Evolutionary conservation across 2,888 invertebrate species (phyloP), one percentile per base, ranked within the genome.

Genomic region (Sarcophaga caerulescens): DNA sequence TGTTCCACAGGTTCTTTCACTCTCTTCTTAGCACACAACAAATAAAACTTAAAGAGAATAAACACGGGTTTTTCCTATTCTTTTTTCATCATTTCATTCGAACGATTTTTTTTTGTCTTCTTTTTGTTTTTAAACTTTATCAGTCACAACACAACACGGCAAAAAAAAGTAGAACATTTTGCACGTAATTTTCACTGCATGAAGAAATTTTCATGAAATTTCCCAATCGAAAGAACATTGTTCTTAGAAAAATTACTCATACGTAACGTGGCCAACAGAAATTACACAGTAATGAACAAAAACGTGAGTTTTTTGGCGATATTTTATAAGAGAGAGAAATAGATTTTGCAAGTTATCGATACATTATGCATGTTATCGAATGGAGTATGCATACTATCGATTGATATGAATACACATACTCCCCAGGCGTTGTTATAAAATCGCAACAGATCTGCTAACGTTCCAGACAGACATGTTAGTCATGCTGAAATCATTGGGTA

Each of bases 161-260:
- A 35, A 65, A 75, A 65, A 75, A 78, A 75, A 73, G 23, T 70
- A 35, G 59, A 71, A 71, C 57, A 74, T 66, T 77, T 83, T 66
- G 57, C 82, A 85, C 68, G 79, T 80, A 76, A 80, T 83, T 82
- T 80, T 68, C 66, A 47, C 57, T 68, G 45, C 69, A 14, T 12
- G 52, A 52, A 17, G 17, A 52, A 52, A 52, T 52, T 52, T 52
- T 52, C 17, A 17, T 52, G 52, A 52, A 57, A 75, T 62, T 62
- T 59, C 3, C 35, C 60, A 14, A 52, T 14, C 52, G 23, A 23
- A 63, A 45, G 23, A 14, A 23, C 6, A 68, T 45, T 47, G 17
- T 77, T 76, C 23, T 62, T 66, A 1, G 25, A 77, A 62, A 78
- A 78, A 69, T 81, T 65, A 74, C 45, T 25, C 21, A 65, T 77